Percentiles rank a stretch among this genome's conserved stretches.
These are phyloP conservation scores for Riptortus pedestris DNA, from an alignment of 1,140 invertebrate genomes.

Conservation along the genomic window DNA sequence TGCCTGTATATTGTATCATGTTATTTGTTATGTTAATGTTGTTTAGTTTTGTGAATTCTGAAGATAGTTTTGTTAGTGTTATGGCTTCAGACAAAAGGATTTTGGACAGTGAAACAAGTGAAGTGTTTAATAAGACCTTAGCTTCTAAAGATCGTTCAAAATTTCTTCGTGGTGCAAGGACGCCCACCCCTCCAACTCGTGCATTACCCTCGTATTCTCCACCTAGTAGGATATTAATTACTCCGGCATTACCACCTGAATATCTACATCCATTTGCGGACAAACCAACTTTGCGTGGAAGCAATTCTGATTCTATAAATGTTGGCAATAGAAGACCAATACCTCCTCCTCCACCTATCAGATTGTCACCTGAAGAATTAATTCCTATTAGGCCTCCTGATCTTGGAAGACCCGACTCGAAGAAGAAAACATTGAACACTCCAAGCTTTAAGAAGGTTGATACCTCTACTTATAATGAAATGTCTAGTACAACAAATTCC, in stretches of 20 bases:
- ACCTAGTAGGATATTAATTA: slow-evolving; percentile 62
- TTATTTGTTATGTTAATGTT: slow-evolving; percentile 14
- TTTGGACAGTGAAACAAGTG: slow-evolving; percentile 29
- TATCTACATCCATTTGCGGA: slow-evolving; percentile 71
- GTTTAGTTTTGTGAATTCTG: slow-evolving; percentile 18
- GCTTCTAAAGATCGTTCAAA: slow-evolving; percentile 31
- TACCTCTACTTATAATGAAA: slow-evolving; percentile 31
- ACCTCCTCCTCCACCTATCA: slow-evolving; percentile 63
- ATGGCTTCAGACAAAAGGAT: slow-evolving; percentile 26
- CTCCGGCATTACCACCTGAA: slow-evolving; percentile 60
- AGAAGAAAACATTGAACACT: slow-evolving; percentile 61
- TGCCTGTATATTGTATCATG: slow-evolving; percentile 12
- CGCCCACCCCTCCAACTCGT: slow-evolving; percentile 32
- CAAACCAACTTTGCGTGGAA: slow-evolving; percentile 66
- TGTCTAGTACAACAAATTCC: slow-evolving; percentile 32
- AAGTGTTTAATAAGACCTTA: slow-evolving; percentile 32
- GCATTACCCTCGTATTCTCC: slow-evolving; percentile 71
- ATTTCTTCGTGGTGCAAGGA: slow-evolving; percentile 27
- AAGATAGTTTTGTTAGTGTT: slow-evolving; percentile 18
- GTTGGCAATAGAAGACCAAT: slow-evolving; percentile 36
- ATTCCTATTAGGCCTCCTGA: slow-evolving; percentile 62
- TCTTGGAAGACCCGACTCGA: slow-evolving; percentile 39
- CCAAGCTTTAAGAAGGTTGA: slow-evolving; percentile 40
- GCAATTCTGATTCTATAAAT: slow-evolving; percentile 38
- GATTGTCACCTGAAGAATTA: slow-evolving; percentile 60